These are phyloP conservation scores for Cotesia glomerata DNA, from an alignment of 1,140 invertebrate species.

Conservation along the genomic window DNA sequence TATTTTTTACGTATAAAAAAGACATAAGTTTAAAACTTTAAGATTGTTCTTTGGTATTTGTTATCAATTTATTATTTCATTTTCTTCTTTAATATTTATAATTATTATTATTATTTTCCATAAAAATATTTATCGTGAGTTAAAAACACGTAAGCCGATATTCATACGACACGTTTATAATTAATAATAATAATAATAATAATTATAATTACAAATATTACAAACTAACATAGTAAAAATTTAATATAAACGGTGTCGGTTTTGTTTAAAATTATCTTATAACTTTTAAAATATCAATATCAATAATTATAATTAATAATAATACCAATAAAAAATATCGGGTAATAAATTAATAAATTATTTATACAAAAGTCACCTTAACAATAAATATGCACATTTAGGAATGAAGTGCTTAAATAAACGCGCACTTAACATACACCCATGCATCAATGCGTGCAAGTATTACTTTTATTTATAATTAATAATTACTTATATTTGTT, in stretches of 20 bases:
- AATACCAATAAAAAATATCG: conserved; percentile 8
- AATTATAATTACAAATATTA: too few relatives aligned
- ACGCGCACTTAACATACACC: conserved; percentile 52
- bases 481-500: conserved; percentile 2
- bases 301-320: not conserved
- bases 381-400: not conserved
- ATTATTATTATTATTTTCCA: not conserved
- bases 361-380: conserved; percentile 34
- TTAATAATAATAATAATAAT: not conserved
- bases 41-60: conserved; percentile 28
- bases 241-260: conserved; percentile 1
- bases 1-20: conserved; percentile 27
- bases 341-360: conserved; percentile 33
- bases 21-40: conserved; percentile 11
- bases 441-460: conserved; percentile 41
- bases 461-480: not conserved
- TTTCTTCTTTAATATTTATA: too few relatives aligned
- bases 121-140: conserved; percentile 29
- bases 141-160: not conserved
- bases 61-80: not conserved
- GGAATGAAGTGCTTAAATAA: not conserved
- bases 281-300: not conserved
- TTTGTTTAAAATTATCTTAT: too few relatives aligned
- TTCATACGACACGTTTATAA: not conserved
- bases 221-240: not conserved